Percentiles rank a stretch among this genome's conserved stretches.
These are phyloP conservation scores for Athalia circularis DNA, from an alignment of 2,888 invertebrate genomes.

Conservation along the genomic window DNA sequence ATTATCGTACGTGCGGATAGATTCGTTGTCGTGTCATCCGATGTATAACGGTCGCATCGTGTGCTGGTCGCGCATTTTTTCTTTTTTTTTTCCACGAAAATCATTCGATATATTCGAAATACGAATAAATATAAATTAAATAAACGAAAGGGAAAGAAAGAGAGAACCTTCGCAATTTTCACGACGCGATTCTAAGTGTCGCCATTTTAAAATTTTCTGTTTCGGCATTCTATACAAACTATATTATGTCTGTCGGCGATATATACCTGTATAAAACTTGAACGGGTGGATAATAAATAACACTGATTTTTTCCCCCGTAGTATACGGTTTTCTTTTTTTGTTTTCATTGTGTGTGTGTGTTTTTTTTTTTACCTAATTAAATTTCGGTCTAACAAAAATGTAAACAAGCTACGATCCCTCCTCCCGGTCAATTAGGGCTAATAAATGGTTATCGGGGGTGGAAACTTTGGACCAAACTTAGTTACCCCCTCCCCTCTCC, in stretches of 20 bases:
- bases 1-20: not conserved
- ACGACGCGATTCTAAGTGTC: no score
- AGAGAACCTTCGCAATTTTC: no score
- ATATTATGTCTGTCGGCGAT: no score
- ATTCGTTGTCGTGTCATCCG: not conserved
- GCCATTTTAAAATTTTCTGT: no score
- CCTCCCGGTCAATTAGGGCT: conserved; percentile 72
- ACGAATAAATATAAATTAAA: no score
- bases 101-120: not conserved
- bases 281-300: conserved; percentile 51
- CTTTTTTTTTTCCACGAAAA: no score
- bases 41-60: not conserved
- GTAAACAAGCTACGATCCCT: conserved; percentile 58
- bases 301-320: conserved; percentile 27
- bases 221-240: not conserved
- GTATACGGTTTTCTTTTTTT: no score
- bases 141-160: no score
- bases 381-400: conserved; percentile 57
- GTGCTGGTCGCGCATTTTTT: not conserved
- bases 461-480: conserved; percentile 23
- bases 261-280: not conserved
- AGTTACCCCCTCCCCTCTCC: not conserved
- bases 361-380: conserved; percentile 52
- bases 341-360: no score
- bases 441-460: conserved; percentile 65